These are phyloP conservation scores for Distichodus sexfasciatus DNA, from an alignment of 2,797 vertebrate species.

Conservation along the genomic window DNA sequence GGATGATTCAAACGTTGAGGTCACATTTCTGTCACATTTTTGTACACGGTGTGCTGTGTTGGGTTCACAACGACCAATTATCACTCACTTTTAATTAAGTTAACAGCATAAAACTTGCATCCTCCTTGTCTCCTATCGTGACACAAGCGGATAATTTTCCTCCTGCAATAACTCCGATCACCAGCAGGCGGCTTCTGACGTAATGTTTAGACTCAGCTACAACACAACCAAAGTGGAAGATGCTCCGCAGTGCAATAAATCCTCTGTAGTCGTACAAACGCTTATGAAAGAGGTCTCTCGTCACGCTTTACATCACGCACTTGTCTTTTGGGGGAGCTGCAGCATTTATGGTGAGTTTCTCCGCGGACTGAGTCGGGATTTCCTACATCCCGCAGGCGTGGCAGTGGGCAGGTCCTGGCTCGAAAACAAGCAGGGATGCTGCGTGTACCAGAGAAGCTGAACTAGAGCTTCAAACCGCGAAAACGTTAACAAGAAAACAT, in stretches of 20 bases:
- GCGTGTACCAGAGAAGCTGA: neutral
- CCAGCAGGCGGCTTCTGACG: neutral
- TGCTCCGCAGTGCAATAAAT: neutral
- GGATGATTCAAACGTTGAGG: too few relatives aligned
- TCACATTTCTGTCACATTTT: too few relatives aligned
- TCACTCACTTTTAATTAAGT: too few relatives aligned
- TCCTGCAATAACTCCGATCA: neutral
- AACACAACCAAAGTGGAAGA: neutral
- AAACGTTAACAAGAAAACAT: neutral
- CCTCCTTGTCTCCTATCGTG: too few relatives aligned
- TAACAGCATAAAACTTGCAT: too few relatives aligned
- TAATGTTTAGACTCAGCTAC: neutral
- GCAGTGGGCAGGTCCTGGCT: constrained; percentile 73
- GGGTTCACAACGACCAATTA: too few relatives aligned
- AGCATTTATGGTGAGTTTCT: too few relatives aligned
- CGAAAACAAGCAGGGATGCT: constrained; percentile 51
- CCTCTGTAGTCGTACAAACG: neutral
- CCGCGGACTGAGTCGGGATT: too few relatives aligned
- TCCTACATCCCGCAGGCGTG: constrained; percentile 67
- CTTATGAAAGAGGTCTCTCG: too few relatives aligned
- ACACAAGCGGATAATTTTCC: neutral
- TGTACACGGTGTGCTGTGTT: too few relatives aligned
- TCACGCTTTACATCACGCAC: too few relatives aligned
- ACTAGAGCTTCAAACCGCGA: constrained; percentile 4
- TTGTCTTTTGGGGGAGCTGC: too few relatives aligned